These are phyloP conservation scores for Euplagia quadripunctaria DNA, from an alignment of 2,888 invertebrate species.

Conservation along the genomic window DNA sequence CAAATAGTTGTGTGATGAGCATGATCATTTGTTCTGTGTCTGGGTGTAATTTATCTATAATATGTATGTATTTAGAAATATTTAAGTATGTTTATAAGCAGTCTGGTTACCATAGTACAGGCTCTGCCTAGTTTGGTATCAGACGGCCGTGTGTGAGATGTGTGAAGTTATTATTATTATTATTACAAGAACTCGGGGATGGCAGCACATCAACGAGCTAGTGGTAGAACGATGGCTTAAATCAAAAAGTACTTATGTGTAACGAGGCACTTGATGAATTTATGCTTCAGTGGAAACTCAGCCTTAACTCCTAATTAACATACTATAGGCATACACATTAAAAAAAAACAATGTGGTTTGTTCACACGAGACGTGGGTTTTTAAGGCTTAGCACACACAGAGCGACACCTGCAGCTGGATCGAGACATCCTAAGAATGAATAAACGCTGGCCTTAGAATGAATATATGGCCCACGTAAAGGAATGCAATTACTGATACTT, in stretches of 20 bases:
- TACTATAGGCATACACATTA: slow-evolving; percentile 16
- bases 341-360: slow-evolving; percentile 38
- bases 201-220: not conserved
- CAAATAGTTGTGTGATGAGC: too few species aligned
- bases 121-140: too few species aligned
- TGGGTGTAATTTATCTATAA: too few species aligned
- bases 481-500: not conserved
- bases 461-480: not conserved
- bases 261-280: not conserved
- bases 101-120: too few species aligned
- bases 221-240: not conserved
- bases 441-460: not conserved
- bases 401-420: not conserved
- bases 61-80: too few species aligned
- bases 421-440: not conserved
- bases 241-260: not conserved
- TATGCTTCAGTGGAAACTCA: slow-evolving; percentile 5
- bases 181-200: not conserved
- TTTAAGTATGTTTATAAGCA: too few species aligned
- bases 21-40: too few species aligned
- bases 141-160: too few species aligned
- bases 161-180: too few species aligned
- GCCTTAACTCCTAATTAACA: slow-evolving; percentile 2
- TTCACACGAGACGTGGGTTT: slow-evolving; percentile 48
- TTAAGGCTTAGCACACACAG: slow-evolving; percentile 15